Evolutionary conservation across 2,797 vertebrate genomes (phyloP), one percentile per base, ranked within the genome.

Genomic region (Peromyscus melanophrys): DNA sequence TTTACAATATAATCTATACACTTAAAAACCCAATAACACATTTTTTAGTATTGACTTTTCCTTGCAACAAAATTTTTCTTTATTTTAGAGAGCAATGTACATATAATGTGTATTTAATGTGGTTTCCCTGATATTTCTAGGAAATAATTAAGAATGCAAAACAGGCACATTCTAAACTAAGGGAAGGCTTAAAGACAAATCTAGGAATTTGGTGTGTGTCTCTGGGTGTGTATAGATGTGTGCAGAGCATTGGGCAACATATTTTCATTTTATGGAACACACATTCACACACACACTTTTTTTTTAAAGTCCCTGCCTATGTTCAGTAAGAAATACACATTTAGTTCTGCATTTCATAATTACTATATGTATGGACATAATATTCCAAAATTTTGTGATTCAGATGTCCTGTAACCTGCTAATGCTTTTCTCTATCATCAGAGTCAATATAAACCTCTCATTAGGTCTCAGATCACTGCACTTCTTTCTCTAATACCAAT

Each of bases 41-140:
- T 75, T 95, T 77, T 95, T 88, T 80, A 88, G 46, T 67, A 87
- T n/a, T 57, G 16, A 96, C 46, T 63, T 34, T 57, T 90, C 69
- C 59, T 95, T 65, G 16, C 6, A 31, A 77, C 17, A 85, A 92
- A 96, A 21, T 90, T 92, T 94, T 73, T 55, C 76, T 95, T 92
- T 96, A 31, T 63, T 84, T 92, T 94, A 93, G 59, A 71, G 19
- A 83, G 89, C 81, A 84, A 92, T 75, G 65, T 88, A 82, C 63
- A 90, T 57, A 73, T 29, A 87, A 87, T 57, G 40, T 23, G 29
- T 34, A 23, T 67, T 49, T 61, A 71, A 92, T 83, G 12, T 73
- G 29, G n/a, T 92, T 96, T 90, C 85, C 87, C 55, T 88, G 76
- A 19, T 67, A 93, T 34, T 95, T 93, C 67, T 86, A 69, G 80